Evolutionary conservation across 2,888 invertebrate species (phyloP), one percentile per base, ranked within the genome.

Genomic region (Athalia circularis): DNA sequence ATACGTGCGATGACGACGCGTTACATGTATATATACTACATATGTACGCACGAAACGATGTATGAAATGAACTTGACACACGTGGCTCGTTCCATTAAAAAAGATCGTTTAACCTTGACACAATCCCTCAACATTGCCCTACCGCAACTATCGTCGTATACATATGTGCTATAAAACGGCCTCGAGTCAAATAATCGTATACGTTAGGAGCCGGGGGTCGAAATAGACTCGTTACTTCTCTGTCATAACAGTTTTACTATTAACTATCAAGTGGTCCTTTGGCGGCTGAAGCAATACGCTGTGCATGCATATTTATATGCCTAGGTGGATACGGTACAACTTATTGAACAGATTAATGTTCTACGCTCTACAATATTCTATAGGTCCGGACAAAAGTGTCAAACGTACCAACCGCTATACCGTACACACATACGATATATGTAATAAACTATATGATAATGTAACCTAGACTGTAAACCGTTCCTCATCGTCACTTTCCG

Each of bases 71-170:
- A 72, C 72, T 72, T 72, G 72, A 72, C 45, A 72, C 65, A 65
- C 72, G 68, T 72, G 75, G 29, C 9, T 7, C n/a, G 75, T 62
- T 45, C 15, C 62, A 64, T 75, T 75, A 52, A 70, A 64, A 75
- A 75, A 61, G 75, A 75, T 61, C 61, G 54, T 75, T 75, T 75
- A 75, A 75, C 75, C 75, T 75, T 75, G 75, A 75, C 75, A 61
- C 75, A 50, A 75, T 75, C 62, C 75, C 50, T 62, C 75, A 62
- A n/a, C 75, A 62, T 62, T 54, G 75, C 75, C 75, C 75, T 75
- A 75, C 75, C 75, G 75, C 75, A 75, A 75, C 45, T 72, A 29
- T 29, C 29, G 2, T 29, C 29, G 29, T 29, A 29, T 29, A 54
- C n/a, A 54, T 11, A 54, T 59, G 50, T 62, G 47, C 29, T 52